A percentile compares a stretch with the other conserved stretches of the same genome.
These are phyloP conservation scores for Galeruca laticollis DNA, from an alignment of 2,888 invertebrate species.

Conservation along the genomic window DNA sequence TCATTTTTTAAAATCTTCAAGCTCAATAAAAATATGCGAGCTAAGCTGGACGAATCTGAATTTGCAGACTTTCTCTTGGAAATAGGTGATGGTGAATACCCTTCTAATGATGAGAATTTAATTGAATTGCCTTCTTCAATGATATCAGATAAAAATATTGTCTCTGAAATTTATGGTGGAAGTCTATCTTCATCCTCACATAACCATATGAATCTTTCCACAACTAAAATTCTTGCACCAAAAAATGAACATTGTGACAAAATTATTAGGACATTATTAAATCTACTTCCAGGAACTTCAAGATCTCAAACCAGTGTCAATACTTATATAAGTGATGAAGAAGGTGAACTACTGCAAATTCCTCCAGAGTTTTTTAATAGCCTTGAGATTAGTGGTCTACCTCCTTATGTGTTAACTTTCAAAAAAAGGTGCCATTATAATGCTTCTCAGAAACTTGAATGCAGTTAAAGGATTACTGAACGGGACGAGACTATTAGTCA, in stretches of 20 bases:
- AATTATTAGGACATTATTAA: not conserved
- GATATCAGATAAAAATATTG: not conserved
- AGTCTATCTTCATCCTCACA: too few relatives aligned
- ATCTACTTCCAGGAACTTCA: not conserved
- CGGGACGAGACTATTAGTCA: too few relatives aligned
- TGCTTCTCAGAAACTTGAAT: conserved; percentile 19
- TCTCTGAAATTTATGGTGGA: not conserved
- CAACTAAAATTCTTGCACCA: not conserved
- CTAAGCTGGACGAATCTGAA: not conserved
- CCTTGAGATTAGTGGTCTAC: not conserved
- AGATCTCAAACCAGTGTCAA: too few relatives aligned
- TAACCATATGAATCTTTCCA: not conserved
- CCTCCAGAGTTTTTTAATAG: too few relatives aligned
- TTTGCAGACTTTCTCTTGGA: not conserved
- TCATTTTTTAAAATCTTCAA: too few relatives aligned
- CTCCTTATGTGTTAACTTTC: not conserved
- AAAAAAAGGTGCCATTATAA: conserved; percentile 7
- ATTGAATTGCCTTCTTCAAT: not conserved
- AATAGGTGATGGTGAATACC: not conserved
- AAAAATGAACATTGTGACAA: not conserved
- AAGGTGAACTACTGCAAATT: too few relatives aligned
- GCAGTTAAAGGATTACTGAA: too few relatives aligned
- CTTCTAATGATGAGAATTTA: not conserved
- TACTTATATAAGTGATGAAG: too few relatives aligned
- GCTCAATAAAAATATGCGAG: too few relatives aligned